Conservation (phyloP, 2,113 vertebrate genomes). For the Plecturocebus donacophilus region DNA sequence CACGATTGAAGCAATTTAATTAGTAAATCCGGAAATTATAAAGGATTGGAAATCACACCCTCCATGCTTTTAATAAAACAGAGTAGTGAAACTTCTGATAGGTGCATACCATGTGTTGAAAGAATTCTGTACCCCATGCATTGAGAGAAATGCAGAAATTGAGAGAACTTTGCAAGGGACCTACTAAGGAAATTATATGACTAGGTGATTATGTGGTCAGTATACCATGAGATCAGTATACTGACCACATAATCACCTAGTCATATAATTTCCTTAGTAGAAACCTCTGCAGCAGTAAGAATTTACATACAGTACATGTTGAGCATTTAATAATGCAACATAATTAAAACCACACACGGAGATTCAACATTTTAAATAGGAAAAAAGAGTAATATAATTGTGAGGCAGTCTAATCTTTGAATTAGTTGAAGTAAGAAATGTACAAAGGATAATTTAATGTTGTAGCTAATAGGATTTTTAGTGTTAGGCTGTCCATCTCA, state of each 20-base stretch:
- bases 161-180: slow-evolving; percentile 26
- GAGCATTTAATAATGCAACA: slow-evolving; percentile 6
- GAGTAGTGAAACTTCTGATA: slow-evolving; percentile 73
- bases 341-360: slow-evolving; percentile 56
- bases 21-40: slow-evolving; percentile 81
- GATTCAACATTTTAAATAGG: neutral
- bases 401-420: slow-evolving; percentile 20
- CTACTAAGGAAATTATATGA: slow-evolving; percentile 33
- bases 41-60: slow-evolving; percentile 80
- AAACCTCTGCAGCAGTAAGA: neutral
- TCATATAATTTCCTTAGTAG: no score
- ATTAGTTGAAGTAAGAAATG: slow-evolving; percentile 38
- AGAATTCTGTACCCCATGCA: slow-evolving; percentile 37
- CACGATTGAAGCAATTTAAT: slow-evolving; percentile 79
- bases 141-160: slow-evolving; percentile 20
- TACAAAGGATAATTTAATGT: slow-evolving; percentile 57
- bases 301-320: neutral
- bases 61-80: slow-evolving; percentile 74
- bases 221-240: neutral
- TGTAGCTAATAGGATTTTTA: slow-evolving; percentile 61
- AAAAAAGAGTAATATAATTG: neutral
- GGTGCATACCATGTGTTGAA: slow-evolving; percentile 48
- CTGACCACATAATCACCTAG: no score
- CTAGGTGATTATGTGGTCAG: neutral
- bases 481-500: slow-evolving; percentile 58